Evolutionary conservation across 1,140 invertebrate genomes (phyloP).

Genomic region (Hylyphantes graminicola): DNA sequence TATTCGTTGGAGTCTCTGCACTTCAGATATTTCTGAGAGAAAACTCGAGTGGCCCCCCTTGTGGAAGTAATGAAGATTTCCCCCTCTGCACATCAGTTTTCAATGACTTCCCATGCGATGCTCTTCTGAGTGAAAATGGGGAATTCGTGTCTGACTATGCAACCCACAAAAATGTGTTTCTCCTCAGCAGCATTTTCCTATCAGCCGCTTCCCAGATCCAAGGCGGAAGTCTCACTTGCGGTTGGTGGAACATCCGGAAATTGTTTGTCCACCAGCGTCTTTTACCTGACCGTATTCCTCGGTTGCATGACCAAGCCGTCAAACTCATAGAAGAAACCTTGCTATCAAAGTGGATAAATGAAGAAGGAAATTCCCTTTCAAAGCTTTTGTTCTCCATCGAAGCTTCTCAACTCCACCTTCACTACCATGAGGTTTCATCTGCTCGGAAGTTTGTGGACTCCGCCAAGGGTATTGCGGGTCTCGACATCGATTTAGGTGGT

Average conservation of each 20-base stretch:
- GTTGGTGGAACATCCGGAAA: constrained; percentile 81
- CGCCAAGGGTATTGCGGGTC: constrained; percentile 73
- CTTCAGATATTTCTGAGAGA: constrained; percentile 80
- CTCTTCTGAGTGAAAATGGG: constrained; percentile 64
- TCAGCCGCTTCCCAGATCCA: constrained; percentile 68
- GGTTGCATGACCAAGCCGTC: constrained; percentile 75
- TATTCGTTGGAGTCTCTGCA: constrained; percentile 72
- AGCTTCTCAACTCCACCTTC: constrained; percentile 78
- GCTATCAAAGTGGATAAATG: constrained; percentile 37
- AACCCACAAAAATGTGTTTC: constrained; percentile 74
- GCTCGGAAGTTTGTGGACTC: constrained; percentile 76
- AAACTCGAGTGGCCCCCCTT: constrained; percentile 83
- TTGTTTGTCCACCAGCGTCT: constrained; percentile 79
- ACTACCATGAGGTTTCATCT: constrained; percentile 78
- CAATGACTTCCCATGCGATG: neutral
- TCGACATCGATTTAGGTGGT: constrained; percentile 78
- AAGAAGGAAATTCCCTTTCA: constrained; percentile 66
- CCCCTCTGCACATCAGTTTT: constrained; percentile 16
- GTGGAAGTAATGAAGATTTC: constrained; percentile 60
- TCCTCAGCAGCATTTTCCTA: constrained; percentile 77
- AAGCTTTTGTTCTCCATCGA: constrained; percentile 77
- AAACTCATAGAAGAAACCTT: constrained; percentile 70
- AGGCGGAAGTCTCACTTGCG: constrained; percentile 67
- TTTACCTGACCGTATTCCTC: constrained; percentile 78
- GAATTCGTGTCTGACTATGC: constrained; percentile 72